These are phyloP conservation scores for Apostichopus parvimensis DNA, from an alignment of 35 echinoderm and acorn worm genomes.

Conservation along the genomic window DNA sequence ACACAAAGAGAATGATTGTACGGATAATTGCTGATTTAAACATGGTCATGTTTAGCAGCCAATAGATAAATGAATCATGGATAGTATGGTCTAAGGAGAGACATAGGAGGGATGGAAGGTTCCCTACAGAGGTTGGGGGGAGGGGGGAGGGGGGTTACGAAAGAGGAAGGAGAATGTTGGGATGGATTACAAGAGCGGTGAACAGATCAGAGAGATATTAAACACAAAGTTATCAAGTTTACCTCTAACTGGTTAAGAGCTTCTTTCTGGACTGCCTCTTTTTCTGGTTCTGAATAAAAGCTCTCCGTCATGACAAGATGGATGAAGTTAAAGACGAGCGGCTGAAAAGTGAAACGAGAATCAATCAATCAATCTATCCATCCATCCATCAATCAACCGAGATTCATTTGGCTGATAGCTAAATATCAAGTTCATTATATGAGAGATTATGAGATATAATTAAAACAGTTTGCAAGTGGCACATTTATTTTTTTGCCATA, in stretches of 20 bases:
- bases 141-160: too few relatives aligned
- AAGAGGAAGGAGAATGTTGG: too few relatives aligned
- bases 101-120: too few relatives aligned
- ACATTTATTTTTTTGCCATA: too few relatives aligned
- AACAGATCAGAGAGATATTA: too few relatives aligned
- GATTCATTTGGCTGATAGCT: background rate
- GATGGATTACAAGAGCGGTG: too few relatives aligned
- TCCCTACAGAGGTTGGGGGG: too few relatives aligned
- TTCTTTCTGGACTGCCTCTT: slow-evolving; percentile 80
- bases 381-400: background rate
- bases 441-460: background rate
- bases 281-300: slow-evolving; percentile 80
- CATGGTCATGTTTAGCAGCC: too few relatives aligned
- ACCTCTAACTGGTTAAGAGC: slow-evolving; percentile 92
- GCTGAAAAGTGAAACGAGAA: slow-evolving; percentile 51
- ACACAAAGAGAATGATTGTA: too few relatives aligned
- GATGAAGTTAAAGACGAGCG: slow-evolving; percentile 75
- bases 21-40: too few relatives aligned
- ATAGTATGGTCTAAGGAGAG: too few relatives aligned
- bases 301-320: slow-evolving; percentile 85
- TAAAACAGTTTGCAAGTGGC: background rate
- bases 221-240: background rate
- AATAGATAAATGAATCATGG: too few relatives aligned
- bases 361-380: slow-evolving; percentile 8
- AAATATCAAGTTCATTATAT: background rate